phyloP scores from a whole-genome alignment of 2,113 vertebrate species.

The Corvus moneduloides region DNA sequence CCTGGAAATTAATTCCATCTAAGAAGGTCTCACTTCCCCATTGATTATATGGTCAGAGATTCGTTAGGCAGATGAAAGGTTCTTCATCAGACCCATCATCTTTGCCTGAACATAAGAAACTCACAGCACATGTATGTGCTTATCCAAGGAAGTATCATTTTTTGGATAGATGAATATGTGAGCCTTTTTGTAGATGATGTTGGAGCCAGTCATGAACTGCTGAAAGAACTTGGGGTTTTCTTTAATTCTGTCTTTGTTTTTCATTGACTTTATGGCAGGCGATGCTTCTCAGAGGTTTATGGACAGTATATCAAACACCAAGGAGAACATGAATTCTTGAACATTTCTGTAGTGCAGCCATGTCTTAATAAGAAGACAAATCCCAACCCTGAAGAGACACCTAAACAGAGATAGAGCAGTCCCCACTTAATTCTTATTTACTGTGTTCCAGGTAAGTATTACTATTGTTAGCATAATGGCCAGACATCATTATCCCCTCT shows the following conservation, averaged over 20 bases:
- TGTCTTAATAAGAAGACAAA: neutral
- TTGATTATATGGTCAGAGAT: neutral
- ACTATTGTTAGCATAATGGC: neutral
- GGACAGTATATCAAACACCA: neutral
- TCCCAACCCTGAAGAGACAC: neutral
- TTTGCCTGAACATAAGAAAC: neutral
- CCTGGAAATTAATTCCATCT: neutral
- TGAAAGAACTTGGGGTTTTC: neutral
- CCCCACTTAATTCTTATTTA: neutral
- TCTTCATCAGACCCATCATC: neutral
- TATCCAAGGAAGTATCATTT: neutral
- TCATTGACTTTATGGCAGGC: neutral
- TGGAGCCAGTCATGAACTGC: neutral
- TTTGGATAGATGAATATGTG: neutral
- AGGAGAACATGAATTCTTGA: neutral
- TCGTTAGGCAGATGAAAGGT: neutral
- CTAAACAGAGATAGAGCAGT: neutral
- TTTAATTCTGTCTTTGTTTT: neutral
- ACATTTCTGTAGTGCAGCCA: neutral
- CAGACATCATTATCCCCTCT: neutral
- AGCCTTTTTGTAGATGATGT: neutral
- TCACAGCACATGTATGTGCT: neutral
- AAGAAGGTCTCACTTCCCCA: neutral
- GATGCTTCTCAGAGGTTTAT: conserved; percentile 3
- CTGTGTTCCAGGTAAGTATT: neutral